Evolutionary conservation across 2,113 vertebrate genomes (phyloP).

Genomic region (Semnornis frantzii): DNA sequence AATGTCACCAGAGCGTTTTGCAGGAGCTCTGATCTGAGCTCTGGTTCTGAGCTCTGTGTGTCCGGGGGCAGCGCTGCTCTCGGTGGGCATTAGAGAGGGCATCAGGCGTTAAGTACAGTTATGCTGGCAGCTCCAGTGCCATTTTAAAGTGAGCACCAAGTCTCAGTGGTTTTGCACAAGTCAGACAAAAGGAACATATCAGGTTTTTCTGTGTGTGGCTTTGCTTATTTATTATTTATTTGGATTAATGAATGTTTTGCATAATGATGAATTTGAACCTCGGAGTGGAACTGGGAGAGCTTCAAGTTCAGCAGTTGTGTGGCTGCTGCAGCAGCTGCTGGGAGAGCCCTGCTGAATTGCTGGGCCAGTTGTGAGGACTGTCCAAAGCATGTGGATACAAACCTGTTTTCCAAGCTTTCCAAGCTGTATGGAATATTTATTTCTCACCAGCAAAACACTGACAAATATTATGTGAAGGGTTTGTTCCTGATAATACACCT

Average conservation of each 20-base stretch:
- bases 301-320: neutral
- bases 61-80: neutral
- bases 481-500: slow-evolving; percentile 34
- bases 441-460: slow-evolving; percentile 19
- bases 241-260: neutral
- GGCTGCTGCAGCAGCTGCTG: neutral
- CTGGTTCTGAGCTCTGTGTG: neutral
- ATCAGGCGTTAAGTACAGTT: neutral
- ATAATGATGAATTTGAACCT: neutral
- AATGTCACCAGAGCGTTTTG: slow-evolving; percentile 17
- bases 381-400: neutral
- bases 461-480: slow-evolving; percentile 7
- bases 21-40: neutral
- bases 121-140: neutral
- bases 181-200: neutral
- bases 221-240: neutral
- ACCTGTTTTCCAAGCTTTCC: slow-evolving; percentile 20
- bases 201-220: neutral
- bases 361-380: too few relatives aligned
- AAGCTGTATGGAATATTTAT: neutral
- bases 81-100: neutral
- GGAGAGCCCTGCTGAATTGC: neutral
- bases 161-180: neutral
- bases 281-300: neutral
- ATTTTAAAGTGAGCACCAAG: neutral